Evolutionary conservation across 2,797 vertebrate species (phyloP).

Genomic region (Neosilurus hyrtlii): DNA sequence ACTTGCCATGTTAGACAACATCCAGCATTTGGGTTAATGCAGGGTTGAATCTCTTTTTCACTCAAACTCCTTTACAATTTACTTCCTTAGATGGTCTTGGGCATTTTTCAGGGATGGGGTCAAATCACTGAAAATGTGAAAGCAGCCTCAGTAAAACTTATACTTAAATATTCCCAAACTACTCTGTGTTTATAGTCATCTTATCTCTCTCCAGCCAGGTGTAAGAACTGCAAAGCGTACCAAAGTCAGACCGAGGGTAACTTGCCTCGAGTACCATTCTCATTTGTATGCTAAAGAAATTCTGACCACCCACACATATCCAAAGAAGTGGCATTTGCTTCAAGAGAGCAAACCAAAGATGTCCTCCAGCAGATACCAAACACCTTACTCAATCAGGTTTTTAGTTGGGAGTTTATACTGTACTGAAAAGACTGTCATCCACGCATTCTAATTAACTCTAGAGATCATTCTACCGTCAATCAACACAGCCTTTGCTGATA

Average conservation of each 20-base stretch:
- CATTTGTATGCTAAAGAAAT: constrained; percentile 13
- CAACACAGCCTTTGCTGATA: background rate
- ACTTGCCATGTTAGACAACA: too few species aligned
- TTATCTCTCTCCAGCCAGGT: constrained; percentile 32
- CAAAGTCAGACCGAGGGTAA: constrained; percentile 5
- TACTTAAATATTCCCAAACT: background rate
- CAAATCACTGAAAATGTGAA: background rate
- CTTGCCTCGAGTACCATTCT: constrained; percentile 19
- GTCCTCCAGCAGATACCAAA: background rate
- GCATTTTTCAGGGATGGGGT: background rate
- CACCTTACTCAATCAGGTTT: background rate
- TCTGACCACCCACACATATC: background rate
- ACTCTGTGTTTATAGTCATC: background rate
- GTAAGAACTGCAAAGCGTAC: background rate
- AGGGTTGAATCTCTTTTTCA: background rate
- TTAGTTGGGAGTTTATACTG: background rate
- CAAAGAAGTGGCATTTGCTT: constrained; percentile 9
- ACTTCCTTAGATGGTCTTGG: background rate
- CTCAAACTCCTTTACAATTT: background rate
- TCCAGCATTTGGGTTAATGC: background rate
- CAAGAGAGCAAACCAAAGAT: background rate
- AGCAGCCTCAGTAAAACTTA: background rate
- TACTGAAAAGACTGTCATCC: background rate
- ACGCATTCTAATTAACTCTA: background rate
- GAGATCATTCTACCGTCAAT: background rate